Base-by-base conservation (phyloP, 2,113 vertebrate species). In the Oophaga pumilio region DNA sequence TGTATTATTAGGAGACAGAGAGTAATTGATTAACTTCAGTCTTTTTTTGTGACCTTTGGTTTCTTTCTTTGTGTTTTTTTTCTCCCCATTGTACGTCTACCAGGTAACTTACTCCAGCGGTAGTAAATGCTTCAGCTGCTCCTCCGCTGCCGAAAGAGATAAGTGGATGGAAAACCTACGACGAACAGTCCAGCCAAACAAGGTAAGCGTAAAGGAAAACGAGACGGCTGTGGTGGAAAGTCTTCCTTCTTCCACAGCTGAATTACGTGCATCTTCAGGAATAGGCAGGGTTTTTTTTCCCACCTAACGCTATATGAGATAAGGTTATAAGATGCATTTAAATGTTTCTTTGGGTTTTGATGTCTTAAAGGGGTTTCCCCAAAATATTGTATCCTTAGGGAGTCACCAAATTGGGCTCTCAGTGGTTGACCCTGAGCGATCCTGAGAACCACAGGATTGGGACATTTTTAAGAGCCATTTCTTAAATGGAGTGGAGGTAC, bases 81-180 rank as follows among this genome's bases (percentile, higher is more conserved):
- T 50, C 6, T 33, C 6, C 7, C 18, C 80, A 17, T 50, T 26
- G 14, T 4, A 28, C 20, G 8, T 14, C 26, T 79, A 77, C 82
- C 53, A 86, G 98, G 97, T 99, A 90, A 96, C 96, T 2, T 98
- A 96, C 88, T 94, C 97, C 7, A 97, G 96, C 4, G 97, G 97
- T 91, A 99, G 94, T 92, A 99, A 99, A 93, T 99, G 97, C 87
- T 99, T 99, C 93, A 98, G 97, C 92, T 99, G 97, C 90, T 94
- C 95, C 1, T 99, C 98, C 0, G 96, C 96, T 15, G 96, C 97
- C n/a, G 98, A 99, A 92, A 95, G 98, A 93, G 98, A 99, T 94
- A 97, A 96, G 92, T 99, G 98, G 98, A 99, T 99, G 97, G 98
- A 99, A 92, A 99, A 99, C 93, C 95, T 99, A 89, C 94, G 96